A percentile compares a stretch with the other conserved stretches of the same genome.
These are phyloP conservation scores for Calliphora vomitoria DNA, from an alignment of 2,888 invertebrate species.

Conservation along the genomic window DNA sequence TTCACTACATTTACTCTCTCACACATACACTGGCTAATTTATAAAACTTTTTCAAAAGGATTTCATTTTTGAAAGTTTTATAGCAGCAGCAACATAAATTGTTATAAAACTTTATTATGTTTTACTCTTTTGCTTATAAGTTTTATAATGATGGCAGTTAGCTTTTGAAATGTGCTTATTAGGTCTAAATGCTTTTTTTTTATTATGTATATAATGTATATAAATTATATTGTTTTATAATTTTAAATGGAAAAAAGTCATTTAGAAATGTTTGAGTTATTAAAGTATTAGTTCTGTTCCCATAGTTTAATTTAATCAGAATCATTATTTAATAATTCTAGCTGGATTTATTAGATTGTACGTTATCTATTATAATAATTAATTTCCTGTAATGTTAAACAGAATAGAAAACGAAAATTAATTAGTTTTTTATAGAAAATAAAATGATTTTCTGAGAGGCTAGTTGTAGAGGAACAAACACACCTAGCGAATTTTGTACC, in stretches of 20 bases:
- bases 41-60: slow-evolving; percentile 38
- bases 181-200: slow-evolving; percentile 32
- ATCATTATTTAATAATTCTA: too few species aligned
- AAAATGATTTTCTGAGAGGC: too few species aligned
- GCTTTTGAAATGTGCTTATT: slow-evolving; percentile 42
- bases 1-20: neutral
- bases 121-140: slow-evolving; percentile 11
- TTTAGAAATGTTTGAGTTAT: neutral
- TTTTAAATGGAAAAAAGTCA: neutral
- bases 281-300: neutral
- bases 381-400: too few species aligned
- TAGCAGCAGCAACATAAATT: neutral
- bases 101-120: slow-evolving; percentile 19
- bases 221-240: slow-evolving; percentile 19
- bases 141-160: slow-evolving; percentile 50
- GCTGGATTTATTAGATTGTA: too few species aligned
- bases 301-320: too few species aligned
- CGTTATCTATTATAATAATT: too few species aligned
- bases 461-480: too few species aligned
- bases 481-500: too few species aligned
- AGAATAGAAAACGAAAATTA: too few species aligned
- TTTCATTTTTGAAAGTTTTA: slow-evolving; percentile 32
- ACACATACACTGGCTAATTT: slow-evolving; percentile 21
- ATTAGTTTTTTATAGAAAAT: too few species aligned
- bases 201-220: neutral